phyloP scores from a whole-genome alignment of 2,888 invertebrate genomes.

The Branchellion lobata region DNA sequence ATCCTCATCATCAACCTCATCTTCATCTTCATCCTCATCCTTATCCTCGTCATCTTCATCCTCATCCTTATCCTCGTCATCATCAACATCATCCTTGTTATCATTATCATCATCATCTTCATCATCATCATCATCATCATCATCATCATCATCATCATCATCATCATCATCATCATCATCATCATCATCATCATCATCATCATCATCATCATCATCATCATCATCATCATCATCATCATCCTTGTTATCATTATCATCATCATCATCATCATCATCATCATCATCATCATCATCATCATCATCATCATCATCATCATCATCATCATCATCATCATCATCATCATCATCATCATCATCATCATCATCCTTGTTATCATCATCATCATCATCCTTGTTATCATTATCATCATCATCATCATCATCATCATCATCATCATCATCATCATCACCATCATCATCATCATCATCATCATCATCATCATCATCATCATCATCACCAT shows the following conservation, averaged over 20 bases:
- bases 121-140: no score
- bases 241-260: not conserved
- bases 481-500: not conserved
- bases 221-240: not conserved
- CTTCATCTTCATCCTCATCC: not conserved
- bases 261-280: not conserved
- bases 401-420: not conserved
- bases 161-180: constrained; percentile 3
- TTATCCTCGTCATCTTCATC: not conserved
- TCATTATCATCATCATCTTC: no score
- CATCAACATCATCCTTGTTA: no score
- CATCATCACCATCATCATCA: not conserved
- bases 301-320: not conserved
- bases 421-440: not conserved
- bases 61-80: not conserved
- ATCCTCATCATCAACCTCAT: not conserved
- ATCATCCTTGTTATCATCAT: not conserved
- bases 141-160: not conserved
- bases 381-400: not conserved
- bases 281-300: not conserved
- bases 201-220: not conserved
- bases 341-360: not conserved
- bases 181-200: not conserved
- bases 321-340: not conserved
- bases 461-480: not conserved